Evolutionary conservation across 2,797 vertebrate species (phyloP), one percentile per base, ranked within the genome.

Genomic region (Galaxias olidus): DNA sequence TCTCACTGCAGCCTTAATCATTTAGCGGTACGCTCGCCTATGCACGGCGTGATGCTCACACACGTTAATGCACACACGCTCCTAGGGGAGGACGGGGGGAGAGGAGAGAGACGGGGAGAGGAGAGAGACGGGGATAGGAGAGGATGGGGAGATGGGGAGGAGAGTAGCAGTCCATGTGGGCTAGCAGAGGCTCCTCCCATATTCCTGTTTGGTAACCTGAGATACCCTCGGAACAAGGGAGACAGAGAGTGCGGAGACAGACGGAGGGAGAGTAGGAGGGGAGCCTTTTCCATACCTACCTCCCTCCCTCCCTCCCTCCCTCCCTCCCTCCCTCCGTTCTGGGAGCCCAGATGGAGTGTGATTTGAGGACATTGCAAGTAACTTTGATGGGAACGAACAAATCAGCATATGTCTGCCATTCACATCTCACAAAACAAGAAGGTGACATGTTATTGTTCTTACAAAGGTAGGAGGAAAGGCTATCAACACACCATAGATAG

Each of bases 181-280:
- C 61, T 61, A 66, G 66, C 65, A 74, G 46, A 74, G 44, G 69
- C 77, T 86, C 83, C 83, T 80, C 73, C 79, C 71, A 81, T 76
- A 69, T 81, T 86, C 80, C 74, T 85, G 78, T 84, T 86, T 78
- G 65, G 85, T 85, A 89, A 90, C 78, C 79, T 75, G 78, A 88
- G 80, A 88, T 75, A 84, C 63, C 59, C 67, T 68, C 52, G 76
- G 69, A 53, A 63, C 14, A 57, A 57, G 20, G 40, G 18, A 55
- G 71, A 53, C 20, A 17, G 5, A 59, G 55, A 57, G 47, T 10
- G 48, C 12, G n/a, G 48, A 14, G 48, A 50, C 12, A 14, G 48
- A 50, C 12, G 7, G 48, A 50, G 13, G 49, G 41, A 57, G 41
- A 15, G n/a, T 17, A 42, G 56, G 43, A 17, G 10, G 43, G 10